Conservation (phyloP, 2,113 vertebrate species). For the Petromus typicus region DNA sequence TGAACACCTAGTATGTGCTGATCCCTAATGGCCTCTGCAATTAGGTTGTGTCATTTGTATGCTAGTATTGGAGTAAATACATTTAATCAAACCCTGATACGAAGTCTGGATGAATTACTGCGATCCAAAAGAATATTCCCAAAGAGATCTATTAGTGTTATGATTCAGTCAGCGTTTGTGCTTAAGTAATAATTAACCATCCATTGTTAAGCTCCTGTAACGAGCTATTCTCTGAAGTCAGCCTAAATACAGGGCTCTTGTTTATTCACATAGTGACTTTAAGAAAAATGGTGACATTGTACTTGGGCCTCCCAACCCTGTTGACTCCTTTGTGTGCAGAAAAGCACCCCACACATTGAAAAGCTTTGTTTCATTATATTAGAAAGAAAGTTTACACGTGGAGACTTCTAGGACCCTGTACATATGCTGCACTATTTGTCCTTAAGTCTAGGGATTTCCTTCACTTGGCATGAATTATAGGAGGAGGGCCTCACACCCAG, state of each 20-base stretch:
- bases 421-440: slow-evolving; percentile 75
- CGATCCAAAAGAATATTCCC: slow-evolving; percentile 48
- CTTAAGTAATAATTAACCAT: slow-evolving; percentile 57
- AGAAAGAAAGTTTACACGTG: slow-evolving; percentile 71
- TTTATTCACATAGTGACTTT: neutral
- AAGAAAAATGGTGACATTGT: slow-evolving; percentile 51
- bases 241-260: slow-evolving; percentile 16
- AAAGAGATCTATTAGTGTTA: slow-evolving; percentile 1
- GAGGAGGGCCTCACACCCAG: slow-evolving; percentile 79
- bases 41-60: neutral
- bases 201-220: slow-evolving; percentile 30
- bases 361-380: slow-evolving; percentile 70
- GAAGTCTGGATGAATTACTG: neutral
- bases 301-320: neutral
- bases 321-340: slow-evolving; percentile 57
- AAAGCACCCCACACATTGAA: neutral
- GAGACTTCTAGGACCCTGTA: slow-evolving; percentile 50
- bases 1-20: neutral
- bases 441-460: slow-evolving; percentile 85
- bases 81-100: slow-evolving; percentile 46
- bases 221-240: slow-evolving; percentile 8
- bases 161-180: slow-evolving; percentile 36
- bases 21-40: neutral
- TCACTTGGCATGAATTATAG: slow-evolving; percentile 84
- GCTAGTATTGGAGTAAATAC: neutral